Percentiles rank a stretch among this genome's conserved stretches.
Conservation (phyloP, 2,113 vertebrate genomes). For the Riparia riparia region DNA sequence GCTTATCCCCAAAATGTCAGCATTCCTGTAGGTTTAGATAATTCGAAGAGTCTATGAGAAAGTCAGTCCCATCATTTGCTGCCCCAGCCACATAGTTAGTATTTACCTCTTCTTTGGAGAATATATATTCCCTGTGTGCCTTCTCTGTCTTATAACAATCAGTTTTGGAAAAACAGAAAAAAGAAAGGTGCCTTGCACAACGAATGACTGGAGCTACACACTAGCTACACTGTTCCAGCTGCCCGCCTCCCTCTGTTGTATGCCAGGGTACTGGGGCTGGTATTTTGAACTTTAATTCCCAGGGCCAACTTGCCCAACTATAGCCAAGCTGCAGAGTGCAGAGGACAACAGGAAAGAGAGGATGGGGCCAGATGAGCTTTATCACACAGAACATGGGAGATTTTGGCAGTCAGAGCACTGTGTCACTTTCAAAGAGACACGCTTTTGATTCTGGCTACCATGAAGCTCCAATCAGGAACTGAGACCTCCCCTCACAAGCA, state of each 20-base stretch:
- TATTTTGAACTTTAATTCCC: not conserved
- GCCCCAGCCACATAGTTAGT: not conserved
- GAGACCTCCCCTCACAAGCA: not conserved
- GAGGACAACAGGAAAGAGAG: not conserved
- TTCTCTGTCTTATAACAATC: not conserved
- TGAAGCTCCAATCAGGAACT: not conserved
- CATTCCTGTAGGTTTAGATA: not conserved
- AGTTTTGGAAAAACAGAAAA: not conserved
- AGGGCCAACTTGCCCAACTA: not conserved
- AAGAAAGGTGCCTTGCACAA: not conserved
- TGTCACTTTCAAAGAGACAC: not conserved
- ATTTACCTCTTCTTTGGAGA: not conserved
- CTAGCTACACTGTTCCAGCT: not conserved
- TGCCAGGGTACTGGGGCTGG: not conserved
- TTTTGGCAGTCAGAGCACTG: not conserved
- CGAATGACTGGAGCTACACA: not conserved
- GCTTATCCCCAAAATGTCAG: not conserved
- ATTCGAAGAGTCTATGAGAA: not conserved
- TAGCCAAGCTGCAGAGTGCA: not conserved
- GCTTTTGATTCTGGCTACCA: not conserved
- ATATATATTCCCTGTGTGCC: not conserved
- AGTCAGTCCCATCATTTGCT: not conserved
- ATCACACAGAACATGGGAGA: not conserved
- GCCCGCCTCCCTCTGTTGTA: not conserved
- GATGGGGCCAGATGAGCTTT: not conserved